Base-by-base conservation (phyloP, 1,140 invertebrate genomes). In the Heliconius himera region DNA sequence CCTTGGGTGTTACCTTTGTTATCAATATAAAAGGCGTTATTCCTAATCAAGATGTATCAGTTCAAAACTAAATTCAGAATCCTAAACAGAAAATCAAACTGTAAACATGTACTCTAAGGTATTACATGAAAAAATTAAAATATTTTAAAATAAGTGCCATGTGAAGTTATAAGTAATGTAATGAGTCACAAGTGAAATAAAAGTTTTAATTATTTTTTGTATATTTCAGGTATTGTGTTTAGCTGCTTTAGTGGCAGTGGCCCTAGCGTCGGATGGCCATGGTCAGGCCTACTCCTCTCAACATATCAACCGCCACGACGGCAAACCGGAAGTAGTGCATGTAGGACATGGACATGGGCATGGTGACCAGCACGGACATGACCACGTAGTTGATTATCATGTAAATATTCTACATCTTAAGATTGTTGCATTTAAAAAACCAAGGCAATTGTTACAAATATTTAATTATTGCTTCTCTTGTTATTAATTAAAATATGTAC, bases 21-120 rank as follows among this genome's bases (percentile, higher is more conserved):
- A 86, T 84, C 74, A 77, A 88, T 91, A 91, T 91, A 91, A 90
- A 92, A 90, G 88, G 86, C 83, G 76, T 81, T 75, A 79, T 74
- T 81, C 81, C 46, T 82, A 81, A 80, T 76, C 38, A 73, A 79
- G 77, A 78, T 73, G 83, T 87, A 92, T 90, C 89, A 92, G 86
- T 92, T 82, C 20, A 74, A 66, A 77, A 51, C 46, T 70, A 78
- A 79, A 66, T 56, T 86, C 81, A 79, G 83, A 66, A 84, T 51
- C 81, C 82, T 79, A 82, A 79, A 75, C 54, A 84, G 74, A 77
- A 76, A 79, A 60, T 54, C 13, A 81, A 72, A 46, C 29, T 56
- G 66, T 33, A 38, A 85, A 85, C 82, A 91, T 91, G 89, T 84
- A 84, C 78, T 82, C 83, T 71, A 90, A 91, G 88, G 89, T 91